Percentiles rank a stretch among this genome's conserved stretches.
These are phyloP conservation scores for Vanacampus margaritifer DNA, from an alignment of 2,113 vertebrate species.

Conservation along the genomic window DNA sequence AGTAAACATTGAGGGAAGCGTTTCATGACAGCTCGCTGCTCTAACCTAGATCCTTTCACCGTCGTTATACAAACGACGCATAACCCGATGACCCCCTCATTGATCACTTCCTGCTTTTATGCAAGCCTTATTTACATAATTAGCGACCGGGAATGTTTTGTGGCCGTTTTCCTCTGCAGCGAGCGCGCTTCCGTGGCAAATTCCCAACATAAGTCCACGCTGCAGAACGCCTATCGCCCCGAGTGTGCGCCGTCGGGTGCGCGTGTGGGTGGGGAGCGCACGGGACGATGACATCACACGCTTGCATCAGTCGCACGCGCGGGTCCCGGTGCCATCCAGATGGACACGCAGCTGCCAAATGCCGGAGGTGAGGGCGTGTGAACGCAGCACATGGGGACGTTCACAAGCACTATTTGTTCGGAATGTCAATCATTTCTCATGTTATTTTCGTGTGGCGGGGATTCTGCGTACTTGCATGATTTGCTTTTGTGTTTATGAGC, in stretches of 20 bases:
- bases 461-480: neutral
- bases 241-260: neutral
- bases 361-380: constrained; percentile 21
- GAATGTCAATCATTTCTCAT: constrained; percentile 16
- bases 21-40: constrained; percentile 10
- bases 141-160: neutral
- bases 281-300: constrained; percentile 19
- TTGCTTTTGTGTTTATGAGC: neutral
- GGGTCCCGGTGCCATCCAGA: constrained; percentile 7
- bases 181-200: neutral
- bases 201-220: neutral
- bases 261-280: constrained; percentile 16
- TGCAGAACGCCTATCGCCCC: neutral
- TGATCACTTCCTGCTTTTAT: constrained; percentile 52
- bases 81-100: constrained; percentile 30
- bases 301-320: neutral
- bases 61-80: constrained; percentile 9
- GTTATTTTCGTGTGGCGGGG: neutral
- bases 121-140: constrained; percentile 52
- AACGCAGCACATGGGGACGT: constrained; percentile 22
- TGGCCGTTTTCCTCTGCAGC: neutral
- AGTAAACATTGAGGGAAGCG: constrained; percentile 9
- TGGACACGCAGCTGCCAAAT: constrained; percentile 48
- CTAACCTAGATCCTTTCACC: constrained; percentile 29
- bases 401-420: constrained; percentile 7